Evolutionary conservation across 2,797 vertebrate species (phyloP).

Genomic region (Mus minutoides): DNA sequence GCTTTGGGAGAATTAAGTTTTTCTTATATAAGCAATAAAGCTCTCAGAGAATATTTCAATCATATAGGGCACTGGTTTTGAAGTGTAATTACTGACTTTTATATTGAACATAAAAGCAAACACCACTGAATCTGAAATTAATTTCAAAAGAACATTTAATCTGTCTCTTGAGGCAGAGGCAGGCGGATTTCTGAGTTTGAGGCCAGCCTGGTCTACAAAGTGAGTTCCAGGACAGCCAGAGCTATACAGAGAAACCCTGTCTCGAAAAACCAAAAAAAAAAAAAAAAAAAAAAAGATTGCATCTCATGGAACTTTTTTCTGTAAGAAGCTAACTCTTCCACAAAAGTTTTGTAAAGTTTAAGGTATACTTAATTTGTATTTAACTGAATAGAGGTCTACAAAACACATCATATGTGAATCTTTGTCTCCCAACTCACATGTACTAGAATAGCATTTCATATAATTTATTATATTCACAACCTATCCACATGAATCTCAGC

Average conservation of each 20-base stretch:
- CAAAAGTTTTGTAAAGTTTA: slow-evolving; percentile 50
- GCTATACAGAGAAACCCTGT: too few species aligned
- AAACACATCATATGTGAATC: background rate
- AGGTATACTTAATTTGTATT: slow-evolving; percentile 40
- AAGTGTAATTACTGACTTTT: slow-evolving; percentile 65
- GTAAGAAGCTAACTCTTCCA: slow-evolving; percentile 24
- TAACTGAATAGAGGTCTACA: background rate
- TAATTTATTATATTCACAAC: background rate
- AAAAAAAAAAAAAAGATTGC: too few species aligned
- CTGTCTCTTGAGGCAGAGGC: background rate
- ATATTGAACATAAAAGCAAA: slow-evolving; percentile 67
- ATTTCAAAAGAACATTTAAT: slow-evolving; percentile 66
- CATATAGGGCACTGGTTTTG: slow-evolving; percentile 47
- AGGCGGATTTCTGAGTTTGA: too few species aligned
- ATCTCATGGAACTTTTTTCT: slow-evolving; percentile 3
- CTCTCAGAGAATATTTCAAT: slow-evolving; percentile 29
- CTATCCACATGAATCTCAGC: background rate
- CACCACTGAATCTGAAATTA: slow-evolving; percentile 53
- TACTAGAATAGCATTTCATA: background rate
- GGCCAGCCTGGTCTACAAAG: too few species aligned
- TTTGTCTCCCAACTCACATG: background rate
- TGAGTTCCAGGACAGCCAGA: too few species aligned
- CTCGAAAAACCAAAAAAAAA: too few species aligned
- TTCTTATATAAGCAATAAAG: slow-evolving; percentile 57
- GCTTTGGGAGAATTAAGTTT: slow-evolving; percentile 1